Evolutionary conservation across 1,140 invertebrate genomes (phyloP).

Genomic region (Drosophila azteca): DNA sequence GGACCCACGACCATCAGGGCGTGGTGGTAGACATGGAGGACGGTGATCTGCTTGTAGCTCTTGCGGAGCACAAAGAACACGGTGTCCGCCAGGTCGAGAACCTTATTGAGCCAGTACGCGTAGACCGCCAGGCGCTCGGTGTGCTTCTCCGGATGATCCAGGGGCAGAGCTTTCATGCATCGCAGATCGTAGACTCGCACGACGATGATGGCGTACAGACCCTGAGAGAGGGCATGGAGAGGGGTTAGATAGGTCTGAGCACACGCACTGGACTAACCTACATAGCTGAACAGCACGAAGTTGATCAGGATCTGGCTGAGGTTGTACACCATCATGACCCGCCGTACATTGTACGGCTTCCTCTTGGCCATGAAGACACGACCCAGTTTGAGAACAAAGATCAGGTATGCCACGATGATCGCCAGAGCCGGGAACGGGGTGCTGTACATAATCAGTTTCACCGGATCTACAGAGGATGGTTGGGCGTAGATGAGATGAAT

Average conservation of each 20-base stretch:
- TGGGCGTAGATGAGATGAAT: too few species aligned
- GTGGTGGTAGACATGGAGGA: constrained; percentile 95
- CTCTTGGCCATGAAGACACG: constrained; percentile 92
- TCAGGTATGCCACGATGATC: constrained; percentile 89
- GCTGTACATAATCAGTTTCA: constrained; percentile 86
- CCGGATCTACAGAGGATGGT: constrained; percentile 10
- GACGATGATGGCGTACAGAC: background rate
- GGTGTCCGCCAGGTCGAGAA: constrained; percentile 87
- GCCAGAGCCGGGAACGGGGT: constrained; percentile 89
- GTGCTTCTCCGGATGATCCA: constrained; percentile 23
- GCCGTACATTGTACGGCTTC: constrained; percentile 90
- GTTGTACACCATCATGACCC: constrained; percentile 91
- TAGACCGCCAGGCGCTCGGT: constrained; percentile 18
- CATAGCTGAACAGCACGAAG: background rate
- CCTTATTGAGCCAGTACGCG: constrained; percentile 48
- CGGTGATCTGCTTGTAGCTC: constrained; percentile 92
- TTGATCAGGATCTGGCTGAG: constrained; percentile 85
- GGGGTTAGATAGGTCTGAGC: too few species aligned
- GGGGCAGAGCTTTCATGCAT: constrained; percentile 1
- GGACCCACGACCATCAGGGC: constrained; percentile 71
- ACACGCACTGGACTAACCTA: background rate
- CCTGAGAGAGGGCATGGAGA: constrained; percentile 1
- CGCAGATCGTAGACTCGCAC: background rate
- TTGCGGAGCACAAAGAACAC: constrained; percentile 94
- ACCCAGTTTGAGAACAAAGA: constrained; percentile 86